Evolutionary conservation across 2,113 vertebrate genomes (phyloP), one percentile per base, ranked within the genome.

Genomic region (Anarrhichthys ocellatus): DNA sequence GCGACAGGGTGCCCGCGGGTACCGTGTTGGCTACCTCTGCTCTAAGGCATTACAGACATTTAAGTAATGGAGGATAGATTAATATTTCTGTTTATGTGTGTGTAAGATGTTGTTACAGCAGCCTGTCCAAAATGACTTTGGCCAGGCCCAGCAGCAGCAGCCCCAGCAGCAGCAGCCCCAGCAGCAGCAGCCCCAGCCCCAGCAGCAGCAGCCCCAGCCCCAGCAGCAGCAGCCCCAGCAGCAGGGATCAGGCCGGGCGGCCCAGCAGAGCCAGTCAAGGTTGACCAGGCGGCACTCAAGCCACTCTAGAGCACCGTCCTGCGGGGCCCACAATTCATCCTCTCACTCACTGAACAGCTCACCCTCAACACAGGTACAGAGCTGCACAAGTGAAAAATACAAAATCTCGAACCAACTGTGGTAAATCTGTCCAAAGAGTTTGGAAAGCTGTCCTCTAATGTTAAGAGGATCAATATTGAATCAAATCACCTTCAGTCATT

Each of bases 81-180:
- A 5, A 48, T 62, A 40, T 68, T 20, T 79, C 6, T 62, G 46
- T 81, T 24, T 72, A 5, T 87, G 20, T 78, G 48, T 85, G 59
- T 82, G 17, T 81, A 54, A 98, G 97, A 96, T 96, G 93, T 91
- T 97, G 92, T 94, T 97, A 92, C 96, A 96, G 87, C 95, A 93
- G 74, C 92, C 94, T 0, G 62, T 90, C 70, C 90, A 95, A 0
- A 22, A 89, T 5, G 87, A 93, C 29, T 89, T 94, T 46, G 91
- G 88, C 46, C 78, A 24, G 40, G 80, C 81, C 58, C 86, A 91
- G 77, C 89, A 89, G 70, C 85, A 81, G 83, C 0, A 0, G 82
- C 32, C 5, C 89, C 73, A 86, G 29, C 29, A 29, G 75, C 88
- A 88, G 68, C 86, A 91, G 77, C 89, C 87, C 66, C 85, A 82